Evolutionary conservation across 2,888 invertebrate genomes (phyloP), one percentile per base, ranked within the genome.

Genomic region (Agonopterix arenella): DNA sequence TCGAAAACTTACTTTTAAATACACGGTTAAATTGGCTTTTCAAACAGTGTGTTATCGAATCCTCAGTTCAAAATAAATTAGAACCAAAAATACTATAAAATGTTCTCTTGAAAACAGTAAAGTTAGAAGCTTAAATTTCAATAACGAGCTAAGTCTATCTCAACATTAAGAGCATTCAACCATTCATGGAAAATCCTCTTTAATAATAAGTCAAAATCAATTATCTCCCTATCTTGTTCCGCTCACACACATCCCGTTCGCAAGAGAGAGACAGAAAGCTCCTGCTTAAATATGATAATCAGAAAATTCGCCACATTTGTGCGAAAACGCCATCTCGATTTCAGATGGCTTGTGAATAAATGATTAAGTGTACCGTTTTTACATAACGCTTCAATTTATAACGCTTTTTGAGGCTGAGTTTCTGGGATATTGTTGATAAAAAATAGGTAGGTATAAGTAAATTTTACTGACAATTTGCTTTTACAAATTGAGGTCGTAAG

Each of bases 201-300:
- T 49, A 52, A 47, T 52, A 52, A 52, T 49, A 52, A 49, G 42
- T 52, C 52, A 43, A 44, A 36, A 52, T 49, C 47, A 47, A 52
- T 52, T 47, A 40, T 8, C 10, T 2, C 1, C 36, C 10, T 8
- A 11, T 18, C 45, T 13, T 9, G 1, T 51, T 42, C 1, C 41
- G n/a, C 48, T 1, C 37, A 36, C 3, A 42, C 16, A 2, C 4
- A n/a, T 36, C 41, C 10, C 2, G 16, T 4, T 8, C 1, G 37
- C 48, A 44, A n/a, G 45, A 44, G 28, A 61, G 59, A 53, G 76
- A 80, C 50, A 54, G 58, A 40, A 11, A 36, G 36, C 10, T 41
- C 57, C 76, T 78, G 77, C 80, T 83, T 75, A 79, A 82, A 82
- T 82, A 84, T 84, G 80, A 81, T 82, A 83, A 84, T 84, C 79